Evolutionary conservation across 92 coral and sea anemone species (phyloP), one percentile per base, ranked within the genome.

Genomic region (Epizoanthus rinbou): DNA sequence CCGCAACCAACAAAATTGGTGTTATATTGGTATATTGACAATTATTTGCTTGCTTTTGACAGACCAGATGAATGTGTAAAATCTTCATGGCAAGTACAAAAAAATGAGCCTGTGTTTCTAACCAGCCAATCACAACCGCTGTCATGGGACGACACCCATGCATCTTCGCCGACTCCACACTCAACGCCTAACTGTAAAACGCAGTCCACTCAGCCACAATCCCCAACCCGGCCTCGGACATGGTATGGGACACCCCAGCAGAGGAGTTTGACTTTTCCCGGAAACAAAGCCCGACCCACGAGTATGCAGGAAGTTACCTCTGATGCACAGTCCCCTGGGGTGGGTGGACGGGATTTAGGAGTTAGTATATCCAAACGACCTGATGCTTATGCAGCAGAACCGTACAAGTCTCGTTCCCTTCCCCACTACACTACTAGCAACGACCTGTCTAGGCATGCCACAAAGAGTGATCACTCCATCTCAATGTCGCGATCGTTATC

Each of bases 281-380:
- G 43, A 19, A 22, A 56, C 50, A 84, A 80, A 70, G 85, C 84
- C 33, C 83, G 91, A 74, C 94, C 97, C 1, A 79, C 73, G 52
- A 93, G 92, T 76, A 91, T 93, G 31, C 97, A 93, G 58, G 94
- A 86, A 82, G 76, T 85, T 1, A 59, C 86, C 31, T 50, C 86
- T 21, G 91, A 87, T 59, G 70, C 78, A 7, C 64, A 53, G 6
- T 22, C 50, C 37, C 22, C 13, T 64, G 47, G 22, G 0, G 47
- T 52, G 33, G 45, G 28, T 47, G 37, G 47, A 25, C 39, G 18
- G 5, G 57, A 50, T 7, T 18, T 18, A 15, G 67, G 25, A 56
- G 31, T 37, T 37, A 3, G n/a, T 28, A 39, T 53, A 19, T 64
- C 65, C 14, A 56, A 33, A 24, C 45, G 54, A 28, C 39, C 53